Conservation (phyloP, 1,140 invertebrate genomes). For the Ceratina japonica region DNA sequence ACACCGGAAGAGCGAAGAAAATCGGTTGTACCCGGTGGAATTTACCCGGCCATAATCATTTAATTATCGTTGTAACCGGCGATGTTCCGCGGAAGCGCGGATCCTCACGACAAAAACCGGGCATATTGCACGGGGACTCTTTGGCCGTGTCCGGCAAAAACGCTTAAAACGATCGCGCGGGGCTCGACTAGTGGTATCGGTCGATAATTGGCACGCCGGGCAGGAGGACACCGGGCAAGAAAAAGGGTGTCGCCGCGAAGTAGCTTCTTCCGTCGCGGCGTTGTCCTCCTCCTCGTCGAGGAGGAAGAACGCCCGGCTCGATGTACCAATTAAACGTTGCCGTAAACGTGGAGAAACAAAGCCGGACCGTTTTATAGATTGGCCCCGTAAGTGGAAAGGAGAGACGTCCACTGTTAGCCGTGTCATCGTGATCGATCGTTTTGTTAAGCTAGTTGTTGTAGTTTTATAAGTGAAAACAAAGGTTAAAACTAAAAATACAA, state of each 20-base stretch:
- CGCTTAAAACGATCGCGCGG: conserved; percentile 34
- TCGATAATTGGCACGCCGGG: conserved; percentile 50
- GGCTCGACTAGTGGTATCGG: conserved; percentile 24
- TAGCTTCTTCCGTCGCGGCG: conserved; percentile 28
- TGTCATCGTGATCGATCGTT: neutral
- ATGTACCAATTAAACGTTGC: conserved; percentile 56
- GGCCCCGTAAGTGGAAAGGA: conserved; percentile 18
- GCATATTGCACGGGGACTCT: conserved; percentile 12
- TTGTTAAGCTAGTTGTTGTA: neutral
- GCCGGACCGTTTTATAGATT: conserved; percentile 64
- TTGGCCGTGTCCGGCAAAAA: conserved; percentile 22
- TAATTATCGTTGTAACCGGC: conserved; percentile 34
- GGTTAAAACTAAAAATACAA: too few species aligned
- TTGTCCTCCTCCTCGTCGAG: conserved; percentile 36
- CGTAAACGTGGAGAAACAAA: conserved; percentile 54
- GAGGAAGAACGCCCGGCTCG: conserved; percentile 32
- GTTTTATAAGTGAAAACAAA: too few species aligned
- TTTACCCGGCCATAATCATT: conserved; percentile 31
- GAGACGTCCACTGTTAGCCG: too few species aligned
- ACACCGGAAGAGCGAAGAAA: conserved; percentile 11
- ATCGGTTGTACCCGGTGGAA: neutral
- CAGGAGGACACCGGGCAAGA: conserved; percentile 18
- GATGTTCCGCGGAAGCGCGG: conserved; percentile 11
- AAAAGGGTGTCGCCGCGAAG: conserved; percentile 32
- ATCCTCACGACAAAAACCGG: neutral